These are phyloP conservation scores for Mylabris phalerata DNA, from an alignment of 1,140 invertebrate genomes.

Conservation along the genomic window DNA sequence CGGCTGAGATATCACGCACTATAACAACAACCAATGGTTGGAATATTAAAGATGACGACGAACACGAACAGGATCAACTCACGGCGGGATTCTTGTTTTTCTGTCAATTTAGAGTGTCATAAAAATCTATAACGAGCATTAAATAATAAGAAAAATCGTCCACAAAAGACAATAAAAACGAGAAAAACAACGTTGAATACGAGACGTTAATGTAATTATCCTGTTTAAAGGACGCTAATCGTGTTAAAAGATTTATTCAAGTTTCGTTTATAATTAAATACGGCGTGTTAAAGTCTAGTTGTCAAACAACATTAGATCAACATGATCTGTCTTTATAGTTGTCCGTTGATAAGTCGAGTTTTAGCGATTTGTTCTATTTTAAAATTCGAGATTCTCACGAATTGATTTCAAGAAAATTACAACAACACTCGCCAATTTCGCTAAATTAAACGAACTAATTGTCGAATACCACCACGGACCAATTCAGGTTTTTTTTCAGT, in stretches of 20 bases:
- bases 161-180: no score
- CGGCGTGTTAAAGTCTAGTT: no score
- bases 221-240: conserved; percentile 21
- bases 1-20: no score
- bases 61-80: no score
- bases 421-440: conserved; percentile 4
- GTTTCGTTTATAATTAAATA: no score
- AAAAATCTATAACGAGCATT: conserved; percentile 34
- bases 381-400: no score
- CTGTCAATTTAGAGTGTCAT: conserved; percentile 36
- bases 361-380: no score
- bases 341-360: no score
- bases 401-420: not conserved
- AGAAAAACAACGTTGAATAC: conserved; percentile 2
- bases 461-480: conserved; percentile 17
- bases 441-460: conserved; percentile 25
- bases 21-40: no score
- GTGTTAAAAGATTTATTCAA: conserved; percentile 6
- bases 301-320: no score
- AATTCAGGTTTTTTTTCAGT: conserved; percentile 2
- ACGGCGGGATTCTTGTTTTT: conserved; percentile 35
- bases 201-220: conserved; percentile 32
- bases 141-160: conserved; percentile 18
- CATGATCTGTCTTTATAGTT: no score
- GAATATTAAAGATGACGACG: no score